Evolutionary conservation across 2,888 invertebrate genomes (phyloP), one percentile per base, ranked within the genome.

Genomic region (Petrolisthes manimaculis): DNA sequence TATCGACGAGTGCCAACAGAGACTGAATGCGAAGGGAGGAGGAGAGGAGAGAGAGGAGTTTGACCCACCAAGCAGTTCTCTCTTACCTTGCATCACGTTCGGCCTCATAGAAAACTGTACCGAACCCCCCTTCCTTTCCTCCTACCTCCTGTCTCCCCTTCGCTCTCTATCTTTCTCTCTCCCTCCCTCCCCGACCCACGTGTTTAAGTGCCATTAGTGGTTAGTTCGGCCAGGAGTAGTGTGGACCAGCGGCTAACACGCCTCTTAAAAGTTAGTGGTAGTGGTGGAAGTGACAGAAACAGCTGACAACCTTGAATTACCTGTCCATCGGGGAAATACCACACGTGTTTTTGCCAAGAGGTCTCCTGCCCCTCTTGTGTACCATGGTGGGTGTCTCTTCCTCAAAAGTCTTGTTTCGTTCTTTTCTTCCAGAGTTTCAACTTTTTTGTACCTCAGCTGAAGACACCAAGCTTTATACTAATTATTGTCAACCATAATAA

Each of bases 191-290:
- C 71, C 86, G 86, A 86, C 86, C 82, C 86, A 82, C 82, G 81
- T 86, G 82, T 86, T 86, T 82, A 82, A 83, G 87, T 83, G 87
- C 55, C 83, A 83, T 83, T 86, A 86, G 86, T 86, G 86, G 86
- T 71, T 87, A 79, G 79, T 87, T 83, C 55, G 79, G 69, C 69
- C 83, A 71, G 83, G 78, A 56, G 83, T 51, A 83, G 79, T 83
- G 84, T 24, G 84, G 56, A 77, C 67, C n/a, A 56, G 78, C 69
- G n/a, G 14, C 67, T 21, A 56, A 67, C 53, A 77, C 77, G 77
- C 55, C 71, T 74, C 83, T 71, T 24, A 77, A 53, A 71, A 71
- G 81, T 82, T 67, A 69, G 69, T 67, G 67, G 81, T 51, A 37
- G 37, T 5, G 51, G 67, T 82, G 53, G 84, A 75, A 51, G 55